phyloP scores from a whole-genome alignment of 2,797 vertebrate genomes.

The Poecilia velifera region DNA sequence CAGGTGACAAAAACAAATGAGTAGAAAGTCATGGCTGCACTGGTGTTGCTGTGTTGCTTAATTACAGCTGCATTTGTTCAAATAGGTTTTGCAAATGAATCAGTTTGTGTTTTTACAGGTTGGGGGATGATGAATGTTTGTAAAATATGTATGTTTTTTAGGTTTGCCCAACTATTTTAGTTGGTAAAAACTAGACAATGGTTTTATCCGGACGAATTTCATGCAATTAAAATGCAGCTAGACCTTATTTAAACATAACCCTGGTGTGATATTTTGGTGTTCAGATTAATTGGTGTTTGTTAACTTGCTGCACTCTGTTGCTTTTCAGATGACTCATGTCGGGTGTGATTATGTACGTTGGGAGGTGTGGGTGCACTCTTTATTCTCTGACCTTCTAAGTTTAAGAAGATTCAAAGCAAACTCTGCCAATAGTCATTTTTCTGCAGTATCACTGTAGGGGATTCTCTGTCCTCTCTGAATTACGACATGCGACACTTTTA shows the following conservation, averaged over 20 bases:
- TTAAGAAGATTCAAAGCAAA: background rate
- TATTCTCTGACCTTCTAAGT: background rate
- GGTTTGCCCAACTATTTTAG: background rate
- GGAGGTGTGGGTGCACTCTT: conserved; percentile 1
- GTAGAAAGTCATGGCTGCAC: conserved; percentile 9
- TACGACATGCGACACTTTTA: background rate
- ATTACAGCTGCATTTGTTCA: background rate
- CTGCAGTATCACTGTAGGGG: background rate
- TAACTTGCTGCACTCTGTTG: background rate
- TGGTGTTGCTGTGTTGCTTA: background rate
- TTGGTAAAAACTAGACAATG: background rate
- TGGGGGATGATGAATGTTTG: background rate
- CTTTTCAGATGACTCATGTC: background rate
- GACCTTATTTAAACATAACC: background rate
- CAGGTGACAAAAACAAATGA: conserved; percentile 50
- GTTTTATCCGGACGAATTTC: background rate
- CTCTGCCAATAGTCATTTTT: too few relatives aligned
- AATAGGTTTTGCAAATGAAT: background rate
- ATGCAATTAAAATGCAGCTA: background rate
- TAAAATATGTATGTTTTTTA: background rate
- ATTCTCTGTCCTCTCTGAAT: background rate
- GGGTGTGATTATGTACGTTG: background rate
- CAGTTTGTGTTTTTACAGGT: background rate
- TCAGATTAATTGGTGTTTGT: background rate
- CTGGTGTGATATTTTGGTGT: background rate